These are phyloP conservation scores for Xiphophorus birchmanni DNA, from an alignment of 2,797 vertebrate genomes.

Conservation along the genomic window DNA sequence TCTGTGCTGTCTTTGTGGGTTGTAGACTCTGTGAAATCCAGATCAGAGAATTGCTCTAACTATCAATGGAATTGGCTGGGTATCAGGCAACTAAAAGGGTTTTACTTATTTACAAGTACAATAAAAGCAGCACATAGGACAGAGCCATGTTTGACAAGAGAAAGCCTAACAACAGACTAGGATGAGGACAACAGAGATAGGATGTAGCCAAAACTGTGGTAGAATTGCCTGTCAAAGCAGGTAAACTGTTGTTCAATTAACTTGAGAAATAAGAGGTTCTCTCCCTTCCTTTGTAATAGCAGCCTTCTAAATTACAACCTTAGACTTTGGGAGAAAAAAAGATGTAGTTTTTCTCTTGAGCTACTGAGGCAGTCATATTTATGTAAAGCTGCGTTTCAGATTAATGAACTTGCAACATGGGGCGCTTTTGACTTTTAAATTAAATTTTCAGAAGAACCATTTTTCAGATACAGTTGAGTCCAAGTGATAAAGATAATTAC, in stretches of 20 bases:
- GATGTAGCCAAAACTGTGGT: conserved; percentile 8
- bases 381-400: conserved; percentile 64
- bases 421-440: conserved; percentile 70
- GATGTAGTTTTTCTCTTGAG: conserved; percentile 55
- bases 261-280: conserved; percentile 45
- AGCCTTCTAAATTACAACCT: conserved; percentile 55
- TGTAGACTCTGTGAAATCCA: conserved; percentile 54
- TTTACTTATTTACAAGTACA: conserved; percentile 29
- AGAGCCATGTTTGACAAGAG: conserved; percentile 8
- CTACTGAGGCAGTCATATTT: conserved; percentile 57
- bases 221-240: conserved; percentile 38
- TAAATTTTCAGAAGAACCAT: conserved; percentile 61
- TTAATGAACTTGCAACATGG: conserved; percentile 60
- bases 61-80: conserved; percentile 35
- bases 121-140: conserved; percentile 6
- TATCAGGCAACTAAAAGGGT: conserved; percentile 26
- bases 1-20: conserved; percentile 45
- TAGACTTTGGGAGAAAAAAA: conserved; percentile 44
- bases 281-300: conserved; percentile 51
- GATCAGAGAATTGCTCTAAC: conserved; percentile 52
- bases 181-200: conserved; percentile 37
- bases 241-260: conserved; percentile 60
- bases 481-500: conserved; percentile 65
- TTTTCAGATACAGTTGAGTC: conserved; percentile 59
- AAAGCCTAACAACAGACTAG: conserved; percentile 4